Base-by-base conservation (phyloP, 2,797 vertebrate genomes). In the Odontamblyopus lacepedii region DNA sequence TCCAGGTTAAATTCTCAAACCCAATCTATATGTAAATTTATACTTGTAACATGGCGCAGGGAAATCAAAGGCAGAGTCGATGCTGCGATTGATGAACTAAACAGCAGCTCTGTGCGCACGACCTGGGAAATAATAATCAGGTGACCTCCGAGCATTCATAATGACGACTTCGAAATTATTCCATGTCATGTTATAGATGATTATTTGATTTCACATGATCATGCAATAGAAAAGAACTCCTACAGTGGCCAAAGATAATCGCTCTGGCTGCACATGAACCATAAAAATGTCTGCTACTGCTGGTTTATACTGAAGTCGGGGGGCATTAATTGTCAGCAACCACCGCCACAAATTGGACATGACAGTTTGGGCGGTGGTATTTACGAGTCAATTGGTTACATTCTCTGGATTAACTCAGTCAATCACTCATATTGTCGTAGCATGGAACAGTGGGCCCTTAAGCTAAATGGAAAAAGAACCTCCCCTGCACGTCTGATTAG, bases 21-120 rank as follows among this genome's bases (percentile, higher is more conserved):
- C 88, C 92, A 94, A 94, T 94, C 92, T 94, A 94, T 93, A 94
- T 94, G 93, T 92, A 94, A 94, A 94, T 94, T 86, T 70, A 85
- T 78, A 80, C 87, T 83, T 72, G 84, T 91, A 90, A 92, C 89
- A 83, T 88, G 86, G 85, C 82, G 89, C 73, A 70, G 83, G 86
- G 87, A 91, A 91, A 92, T 93, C 89, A 93, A 90, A 88, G 84
- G 84, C 76, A 82, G 80, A 80, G 81, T 82, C 90, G 90, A 92
- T 92, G 86, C 84, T 89, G 81, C 88, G 82, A 91, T 88, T 91
- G 85, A 93, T 93, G 90, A 90, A 92, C 74, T 87, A 87, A 93
- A 88, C 75, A 84, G 60, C 78, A 69, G 73, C 76, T 78, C 77
- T 59, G 71, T 75, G 82, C 73, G 74, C 75, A 78, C 78, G 29